Evolutionary conservation across 1,140 invertebrate genomes (phyloP), one percentile per base, ranked within the genome.

Genomic region (Drosophila cardini): DNA sequence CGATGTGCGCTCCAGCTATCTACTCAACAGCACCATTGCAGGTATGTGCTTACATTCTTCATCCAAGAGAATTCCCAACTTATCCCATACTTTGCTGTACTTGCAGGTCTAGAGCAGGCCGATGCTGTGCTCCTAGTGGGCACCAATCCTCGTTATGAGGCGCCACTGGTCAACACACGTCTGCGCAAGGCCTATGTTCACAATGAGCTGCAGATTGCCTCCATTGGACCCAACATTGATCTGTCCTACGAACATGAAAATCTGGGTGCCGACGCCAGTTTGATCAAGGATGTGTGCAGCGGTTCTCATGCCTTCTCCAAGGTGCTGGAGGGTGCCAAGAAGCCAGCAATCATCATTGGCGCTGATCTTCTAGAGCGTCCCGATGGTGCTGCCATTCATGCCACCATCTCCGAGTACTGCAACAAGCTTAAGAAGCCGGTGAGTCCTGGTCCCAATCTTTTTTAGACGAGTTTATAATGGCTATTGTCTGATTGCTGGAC

Each of bases 111-210:
- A 18, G 98, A 99, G 93, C 96, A 99, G 79, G 96, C 98, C 10
- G 99, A 99, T 93, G 94, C 97, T 21, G 94, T 99, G 26, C 92
- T 99, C 2, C 93, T 99, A 2, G 95, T 99, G 81, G 99, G 99
- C 70, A 98, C 98, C 4, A 99, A 99, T 94, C 97, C 98, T 0
- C 94, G 99, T 63, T 98, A 97, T 91, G 99, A 99, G 93, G 98
- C 99, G n/a, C 98, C 99, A 6, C 92, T 99, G 6, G 93, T 99
- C 11, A 99, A 99, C 93, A 96, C 98, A 0, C 95, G 99, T 78
- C 95, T 99, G 68, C 95, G 99, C 34, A 99, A 99, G 93, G 95
- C 96, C 52, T 99, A 96, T 93, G 93, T 97, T 7, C 96, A 98
- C 87, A 97, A 96, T 91, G 97, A 98, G 91, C 94, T 95, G 65